Evolutionary conservation across 1,140 invertebrate genomes (phyloP), one percentile per base, ranked within the genome.

Genomic region (Mercenaria mercenaria): DNA sequence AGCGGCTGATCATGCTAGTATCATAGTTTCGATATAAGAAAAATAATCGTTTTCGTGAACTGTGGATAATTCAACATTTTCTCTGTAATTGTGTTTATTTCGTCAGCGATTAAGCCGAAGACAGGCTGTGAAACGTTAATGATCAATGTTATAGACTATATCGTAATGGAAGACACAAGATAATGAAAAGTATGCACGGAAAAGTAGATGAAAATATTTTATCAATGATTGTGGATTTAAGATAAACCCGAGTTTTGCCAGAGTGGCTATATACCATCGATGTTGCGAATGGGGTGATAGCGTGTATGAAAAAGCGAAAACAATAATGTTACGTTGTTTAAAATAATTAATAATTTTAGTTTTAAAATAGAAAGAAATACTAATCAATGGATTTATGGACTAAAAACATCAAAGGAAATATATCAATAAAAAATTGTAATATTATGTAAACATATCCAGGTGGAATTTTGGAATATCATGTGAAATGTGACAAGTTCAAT

Each of bases 171-270:
- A 20, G 34, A 72, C 32, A 39, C 29, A 4, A 15, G 37, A 39
- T 72, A 37, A 37, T 39, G 23, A 72, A 37, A 39, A 39, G 11
- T 15, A n/a, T 72, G 67, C 34, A 72, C 34, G 34, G 67, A n/a
- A 72, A 72, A 39, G n/a, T 23, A 72, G 34, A 72, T 72, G 59
- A 64, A 39, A 47, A 39, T 72, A 41, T 72, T 72, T 72, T 72
- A 72, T 72, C 67, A 72, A 72, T 37, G 67, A 72, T 39, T 39
- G 67, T 72, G 32, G 29, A 72, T 39, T 72, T 72, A 18, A 72
- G 67, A 72, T 72, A 72, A 72, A 67, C 13, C 34, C 67, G 8
- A n/a, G 32, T 26, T 39, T 3, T 72, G 67, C 39, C 29, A 15
- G 29, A 20, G 29, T 8, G 29, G 34, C 39, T 29, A 34, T 37